Evolutionary conservation across 2,797 vertebrate species (phyloP).

Genomic region (Glossophaga mutica): DNA sequence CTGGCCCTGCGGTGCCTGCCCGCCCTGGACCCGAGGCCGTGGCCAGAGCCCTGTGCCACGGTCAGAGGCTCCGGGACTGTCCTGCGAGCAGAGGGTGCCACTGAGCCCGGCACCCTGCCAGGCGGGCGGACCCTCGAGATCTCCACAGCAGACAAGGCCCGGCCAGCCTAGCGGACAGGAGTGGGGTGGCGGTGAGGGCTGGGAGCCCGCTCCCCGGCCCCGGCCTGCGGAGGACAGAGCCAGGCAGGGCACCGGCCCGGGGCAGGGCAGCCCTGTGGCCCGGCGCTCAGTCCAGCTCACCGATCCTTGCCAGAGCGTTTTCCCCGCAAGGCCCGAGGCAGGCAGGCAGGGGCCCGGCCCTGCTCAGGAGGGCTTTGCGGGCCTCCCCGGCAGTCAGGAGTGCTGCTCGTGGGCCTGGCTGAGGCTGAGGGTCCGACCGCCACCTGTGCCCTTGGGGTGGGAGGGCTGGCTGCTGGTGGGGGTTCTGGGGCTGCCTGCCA

Average conservation of each 20-base stretch:
- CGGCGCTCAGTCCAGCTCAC: rapidly evolving
- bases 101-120: background rate
- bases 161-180: background rate
- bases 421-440: background rate
- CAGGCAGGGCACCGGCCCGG: rapidly evolving
- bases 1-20: background rate
- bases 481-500: background rate
- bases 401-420: rapidly evolving
- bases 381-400: background rate
- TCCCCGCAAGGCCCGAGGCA: rapidly evolving
- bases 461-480: background rate
- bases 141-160: background rate
- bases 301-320: background rate
- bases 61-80: background rate
- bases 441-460: too few relatives aligned
- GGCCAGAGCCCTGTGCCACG: rapidly evolving
- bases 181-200: too few relatives aligned
- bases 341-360: background rate
- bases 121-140: rapidly evolving
- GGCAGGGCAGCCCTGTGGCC: background rate
- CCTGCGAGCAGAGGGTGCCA: background rate
- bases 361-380: too few relatives aligned
- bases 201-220: background rate
- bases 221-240: background rate
- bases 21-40: rapidly evolving